These are phyloP conservation scores for Cirrhinus molitorella DNA, from an alignment of 2,797 vertebrate genomes.

Conservation along the genomic window DNA sequence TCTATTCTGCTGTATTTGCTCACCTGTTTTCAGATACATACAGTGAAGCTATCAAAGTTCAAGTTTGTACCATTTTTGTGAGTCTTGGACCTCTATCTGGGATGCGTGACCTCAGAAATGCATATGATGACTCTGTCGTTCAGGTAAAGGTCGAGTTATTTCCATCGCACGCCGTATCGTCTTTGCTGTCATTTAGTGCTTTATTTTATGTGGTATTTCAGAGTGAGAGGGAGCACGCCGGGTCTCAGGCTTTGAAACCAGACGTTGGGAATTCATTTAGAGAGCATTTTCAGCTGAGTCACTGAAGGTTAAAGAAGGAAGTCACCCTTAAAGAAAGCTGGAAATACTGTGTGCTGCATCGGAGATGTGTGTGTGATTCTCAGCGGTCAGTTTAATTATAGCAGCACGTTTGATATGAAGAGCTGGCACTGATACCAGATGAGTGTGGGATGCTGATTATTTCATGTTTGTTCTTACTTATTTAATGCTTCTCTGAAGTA, in stretches of 20 bases:
- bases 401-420: neutral
- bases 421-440: neutral
- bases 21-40: neutral
- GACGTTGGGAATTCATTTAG: constrained; percentile 15
- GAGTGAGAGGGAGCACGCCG: neutral
- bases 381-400: constrained; percentile 10
- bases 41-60: constrained; percentile 8
- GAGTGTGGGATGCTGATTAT: constrained; percentile 23
- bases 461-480: constrained; percentile 16
- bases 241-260: neutral
- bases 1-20: neutral
- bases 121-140: constrained; percentile 22
- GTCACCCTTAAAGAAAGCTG: constrained; percentile 37
- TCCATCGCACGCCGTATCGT: neutral
- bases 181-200: constrained; percentile 19
- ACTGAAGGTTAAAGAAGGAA: constrained; percentile 43
- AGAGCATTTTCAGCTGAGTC: constrained; percentile 30
- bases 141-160: constrained; percentile 49
- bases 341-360: neutral
- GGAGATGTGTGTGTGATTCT: neutral
- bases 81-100: constrained; percentile 28
- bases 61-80: constrained; percentile 11
- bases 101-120: constrained; percentile 25
- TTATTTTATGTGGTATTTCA: constrained; percentile 25
- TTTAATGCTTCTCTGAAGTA: constrained; percentile 4